phyloP scores from a whole-genome alignment of 2,113 vertebrate genomes.

The Planiliza haematocheilus region DNA sequence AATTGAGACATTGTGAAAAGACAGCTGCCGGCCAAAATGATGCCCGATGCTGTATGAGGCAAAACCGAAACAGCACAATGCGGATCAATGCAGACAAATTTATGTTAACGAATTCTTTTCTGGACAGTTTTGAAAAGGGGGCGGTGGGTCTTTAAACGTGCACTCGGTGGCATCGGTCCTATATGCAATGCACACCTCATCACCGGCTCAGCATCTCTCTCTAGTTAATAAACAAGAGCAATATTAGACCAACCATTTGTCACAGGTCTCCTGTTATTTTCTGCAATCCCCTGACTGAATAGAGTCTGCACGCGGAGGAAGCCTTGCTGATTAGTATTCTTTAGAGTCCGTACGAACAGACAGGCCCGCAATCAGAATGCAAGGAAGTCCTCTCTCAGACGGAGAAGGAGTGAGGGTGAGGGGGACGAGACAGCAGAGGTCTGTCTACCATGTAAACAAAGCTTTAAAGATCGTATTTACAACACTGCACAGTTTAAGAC shows the following conservation, averaged over 20 bases:
- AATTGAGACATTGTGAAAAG: too few relatives aligned
- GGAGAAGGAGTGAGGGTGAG: constrained; percentile 58
- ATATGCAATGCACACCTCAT: constrained; percentile 1
- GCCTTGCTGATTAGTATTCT: constrained; percentile 81
- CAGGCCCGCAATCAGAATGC: constrained; percentile 75
- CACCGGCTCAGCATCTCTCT: constrained; percentile 3
- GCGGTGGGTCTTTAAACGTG: too few relatives aligned
- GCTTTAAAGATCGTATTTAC: constrained; percentile 71
- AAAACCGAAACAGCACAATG: too few relatives aligned
- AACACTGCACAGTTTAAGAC: constrained; percentile 59
- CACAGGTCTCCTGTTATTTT: constrained; percentile 57
- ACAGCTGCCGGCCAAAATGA: too few relatives aligned
- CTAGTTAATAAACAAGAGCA: constrained; percentile 37
- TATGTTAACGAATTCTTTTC: too few relatives aligned
- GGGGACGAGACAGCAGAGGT: constrained; percentile 64
- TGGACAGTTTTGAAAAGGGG: too few relatives aligned
- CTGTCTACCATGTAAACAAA: constrained; percentile 77
- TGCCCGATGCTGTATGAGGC: too few relatives aligned
- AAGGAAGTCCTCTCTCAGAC: constrained; percentile 80
- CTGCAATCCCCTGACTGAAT: constrained; percentile 32
- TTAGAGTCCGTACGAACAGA: constrained; percentile 66
- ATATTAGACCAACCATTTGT: constrained; percentile 52
- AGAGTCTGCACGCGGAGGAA: constrained; percentile 52
- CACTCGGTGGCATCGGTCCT: background rate
- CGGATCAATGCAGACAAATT: too few relatives aligned